Conservation (phyloP, 2,113 vertebrate genomes). For the Eolophus roseicapilla region DNA sequence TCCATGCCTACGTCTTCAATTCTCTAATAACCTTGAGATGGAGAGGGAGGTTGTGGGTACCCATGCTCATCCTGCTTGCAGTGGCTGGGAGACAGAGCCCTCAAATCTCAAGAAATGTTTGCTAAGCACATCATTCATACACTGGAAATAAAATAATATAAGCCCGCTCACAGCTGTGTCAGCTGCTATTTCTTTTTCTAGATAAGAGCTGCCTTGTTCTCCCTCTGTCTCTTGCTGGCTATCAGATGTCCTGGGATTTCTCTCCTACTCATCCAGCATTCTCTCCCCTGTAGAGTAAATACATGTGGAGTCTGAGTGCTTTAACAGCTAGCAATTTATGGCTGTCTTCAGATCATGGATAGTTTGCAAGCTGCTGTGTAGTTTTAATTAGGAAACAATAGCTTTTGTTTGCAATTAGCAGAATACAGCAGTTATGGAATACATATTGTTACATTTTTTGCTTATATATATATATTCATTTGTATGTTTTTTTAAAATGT, state of each 20-base stretch:
- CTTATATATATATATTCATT: neutral
- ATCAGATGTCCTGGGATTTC: neutral
- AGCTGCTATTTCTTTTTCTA: slow-evolving; percentile 35
- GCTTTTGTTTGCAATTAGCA: neutral
- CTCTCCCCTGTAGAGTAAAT: neutral
- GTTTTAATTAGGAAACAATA: neutral
- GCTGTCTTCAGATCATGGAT: neutral
- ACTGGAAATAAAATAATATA: slow-evolving; percentile 31
- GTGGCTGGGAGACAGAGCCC: neutral
- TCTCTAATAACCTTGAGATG: neutral
- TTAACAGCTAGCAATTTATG: neutral
- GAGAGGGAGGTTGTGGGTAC: neutral
- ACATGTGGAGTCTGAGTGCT: neutral
- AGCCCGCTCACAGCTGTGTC: neutral
- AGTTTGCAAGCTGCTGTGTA: neutral
- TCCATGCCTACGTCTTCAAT: neutral
- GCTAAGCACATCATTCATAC: neutral
- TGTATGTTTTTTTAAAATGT: neutral
- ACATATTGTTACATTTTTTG: neutral
- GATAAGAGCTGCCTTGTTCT: neutral
- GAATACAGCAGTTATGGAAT: neutral
- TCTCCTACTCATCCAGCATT: neutral
- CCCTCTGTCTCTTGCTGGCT: neutral
- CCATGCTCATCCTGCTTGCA: neutral
- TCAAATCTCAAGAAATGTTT: slow-evolving; percentile 26